Evolutionary conservation across 1,140 invertebrate genomes (phyloP).

Genomic region (Aphelenchoides fujianensis): DNA sequence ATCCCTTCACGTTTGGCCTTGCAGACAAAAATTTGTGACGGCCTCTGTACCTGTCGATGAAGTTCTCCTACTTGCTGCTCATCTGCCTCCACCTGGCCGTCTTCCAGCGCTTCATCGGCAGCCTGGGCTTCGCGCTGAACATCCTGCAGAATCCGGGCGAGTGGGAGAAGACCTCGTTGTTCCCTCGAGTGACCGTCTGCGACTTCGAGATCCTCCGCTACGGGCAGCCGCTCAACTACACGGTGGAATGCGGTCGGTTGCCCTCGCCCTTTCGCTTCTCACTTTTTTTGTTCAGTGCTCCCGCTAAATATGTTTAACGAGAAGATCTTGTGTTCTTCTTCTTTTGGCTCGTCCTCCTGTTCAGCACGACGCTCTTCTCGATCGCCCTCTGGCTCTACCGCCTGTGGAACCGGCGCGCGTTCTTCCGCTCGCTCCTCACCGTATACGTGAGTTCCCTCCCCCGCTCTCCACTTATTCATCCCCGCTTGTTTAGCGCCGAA

Average conservation of each 20-base stretch:
- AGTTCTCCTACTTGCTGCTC: constrained; percentile 45
- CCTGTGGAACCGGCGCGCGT: constrained; percentile 22
- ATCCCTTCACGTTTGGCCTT: constrained; percentile 8
- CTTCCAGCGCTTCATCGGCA: constrained; percentile 49
- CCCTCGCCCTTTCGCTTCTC: too few species aligned
- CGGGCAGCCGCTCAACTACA: constrained; percentile 46
- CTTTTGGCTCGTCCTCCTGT: constrained; percentile 59
- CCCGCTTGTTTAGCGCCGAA: constrained; percentile 19
- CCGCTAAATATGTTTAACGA: constrained; percentile 61
- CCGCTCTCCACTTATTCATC: too few species aligned
- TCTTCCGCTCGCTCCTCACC: constrained; percentile 31
- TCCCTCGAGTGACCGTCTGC: constrained; percentile 52
- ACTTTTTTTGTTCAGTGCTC: constrained; percentile 29
- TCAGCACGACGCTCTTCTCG: constrained; percentile 38
- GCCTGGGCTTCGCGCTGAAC: constrained; percentile 43
- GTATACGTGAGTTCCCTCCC: constrained; percentile 40
- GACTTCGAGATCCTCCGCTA: constrained; percentile 43
- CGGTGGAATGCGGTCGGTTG: constrained; percentile 41
- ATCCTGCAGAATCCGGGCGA: constrained; percentile 39
- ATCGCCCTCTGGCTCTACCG: constrained; percentile 41
- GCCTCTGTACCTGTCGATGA: constrained; percentile 51
- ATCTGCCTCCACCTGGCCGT: constrained; percentile 45
- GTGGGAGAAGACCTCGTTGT: constrained; percentile 43
- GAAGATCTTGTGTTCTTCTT: constrained; percentile 62
- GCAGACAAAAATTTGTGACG: constrained; percentile 46